Percentiles rank a stretch among this genome's conserved stretches.
These are phyloP conservation scores for Brachylomia viminalis DNA, from an alignment of 2,888 invertebrate species.

Conservation along the genomic window DNA sequence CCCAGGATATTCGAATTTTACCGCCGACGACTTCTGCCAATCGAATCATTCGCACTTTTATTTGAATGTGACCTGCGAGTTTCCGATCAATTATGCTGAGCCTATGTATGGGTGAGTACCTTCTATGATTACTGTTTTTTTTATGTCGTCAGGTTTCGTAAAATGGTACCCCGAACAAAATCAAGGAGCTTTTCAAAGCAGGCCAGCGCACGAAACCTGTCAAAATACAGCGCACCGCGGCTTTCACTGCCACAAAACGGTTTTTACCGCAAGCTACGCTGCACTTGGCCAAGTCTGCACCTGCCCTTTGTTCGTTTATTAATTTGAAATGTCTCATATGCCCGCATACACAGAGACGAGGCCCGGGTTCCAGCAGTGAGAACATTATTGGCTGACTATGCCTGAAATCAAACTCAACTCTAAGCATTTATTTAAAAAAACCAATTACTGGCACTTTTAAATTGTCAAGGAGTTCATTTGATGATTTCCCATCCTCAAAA, in stretches of 20 bases:
- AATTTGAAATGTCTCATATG: neutral
- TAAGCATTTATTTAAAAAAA: too few species aligned
- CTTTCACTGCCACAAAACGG: neutral
- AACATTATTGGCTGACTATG: neutral
- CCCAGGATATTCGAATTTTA: conserved; percentile 81
- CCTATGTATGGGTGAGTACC: conserved; percentile 92
- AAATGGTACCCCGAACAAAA: neutral
- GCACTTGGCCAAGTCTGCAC: neutral
- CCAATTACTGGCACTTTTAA: too few species aligned
- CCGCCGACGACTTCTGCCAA: conserved; percentile 83
- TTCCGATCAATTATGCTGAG: conserved; percentile 92
- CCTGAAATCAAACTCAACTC: too few species aligned
- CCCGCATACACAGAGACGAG: neutral
- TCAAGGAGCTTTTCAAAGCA: neutral
- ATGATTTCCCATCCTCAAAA: too few species aligned
- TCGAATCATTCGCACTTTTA: conserved; percentile 86
- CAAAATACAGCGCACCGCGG: too few species aligned
- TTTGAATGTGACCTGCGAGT: conserved; percentile 92
- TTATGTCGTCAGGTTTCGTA: neutral
- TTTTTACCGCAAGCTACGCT: neutral
- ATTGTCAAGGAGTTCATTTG: too few species aligned
- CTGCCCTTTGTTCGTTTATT: neutral
- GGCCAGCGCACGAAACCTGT: neutral
- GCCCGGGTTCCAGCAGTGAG: neutral
- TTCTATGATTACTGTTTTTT: neutral